These are phyloP conservation scores for Maccullochella peelii DNA, from an alignment of 2,113 vertebrate species.

Conservation along the genomic window DNA sequence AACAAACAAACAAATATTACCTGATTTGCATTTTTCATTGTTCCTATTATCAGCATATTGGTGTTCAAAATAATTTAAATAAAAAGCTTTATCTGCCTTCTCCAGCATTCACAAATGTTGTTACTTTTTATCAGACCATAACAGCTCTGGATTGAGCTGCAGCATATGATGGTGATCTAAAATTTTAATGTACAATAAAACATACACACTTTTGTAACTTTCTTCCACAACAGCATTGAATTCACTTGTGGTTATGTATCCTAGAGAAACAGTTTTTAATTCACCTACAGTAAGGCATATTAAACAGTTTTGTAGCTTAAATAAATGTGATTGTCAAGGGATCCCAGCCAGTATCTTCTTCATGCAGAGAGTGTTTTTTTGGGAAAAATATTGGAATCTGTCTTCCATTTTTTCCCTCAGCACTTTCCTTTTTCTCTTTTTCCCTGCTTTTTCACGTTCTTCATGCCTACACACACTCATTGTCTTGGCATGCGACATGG, in stretches of 20 bases:
- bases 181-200: not conserved
- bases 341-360: not conserved
- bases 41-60: not conserved
- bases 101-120: not conserved
- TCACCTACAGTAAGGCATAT: not conserved
- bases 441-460: conserved; percentile 56
- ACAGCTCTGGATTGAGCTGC: not conserved
- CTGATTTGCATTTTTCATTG: not conserved
- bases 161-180: not conserved
- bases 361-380: not conserved
- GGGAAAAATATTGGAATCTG: not conserved
- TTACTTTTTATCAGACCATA: not conserved
- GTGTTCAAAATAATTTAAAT: not conserved
- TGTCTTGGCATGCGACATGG: conserved; percentile 46
- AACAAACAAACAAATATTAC: not conserved
- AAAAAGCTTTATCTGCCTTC: not conserved
- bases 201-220: not conserved
- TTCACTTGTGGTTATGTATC: not conserved
- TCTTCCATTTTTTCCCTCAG: conserved; percentile 7
- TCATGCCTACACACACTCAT: conserved; percentile 60
- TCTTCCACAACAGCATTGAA: not conserved
- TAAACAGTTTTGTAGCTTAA: not conserved
- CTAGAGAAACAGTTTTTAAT: not conserved
- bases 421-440: conserved; percentile 2
- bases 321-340: not conserved